Evolutionary conservation across 2,797 vertebrate species (phyloP).

Genomic region (Agapornis canus): DNA sequence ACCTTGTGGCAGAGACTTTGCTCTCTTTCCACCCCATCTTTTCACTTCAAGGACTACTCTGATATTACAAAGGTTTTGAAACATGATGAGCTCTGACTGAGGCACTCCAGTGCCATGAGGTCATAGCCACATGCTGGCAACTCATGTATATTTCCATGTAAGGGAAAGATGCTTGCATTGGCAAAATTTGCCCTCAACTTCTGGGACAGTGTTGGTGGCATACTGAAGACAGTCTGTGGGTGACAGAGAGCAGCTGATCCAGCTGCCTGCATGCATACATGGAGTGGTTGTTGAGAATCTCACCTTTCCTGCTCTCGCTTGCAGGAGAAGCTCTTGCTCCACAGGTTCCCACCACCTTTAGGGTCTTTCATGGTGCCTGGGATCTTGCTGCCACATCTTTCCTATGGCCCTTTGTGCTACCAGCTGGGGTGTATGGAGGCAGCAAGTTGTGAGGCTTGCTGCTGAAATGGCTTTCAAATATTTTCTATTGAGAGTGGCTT

Average conservation of each 20-base stretch:
- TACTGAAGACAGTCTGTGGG: neutral
- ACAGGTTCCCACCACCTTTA: neutral
- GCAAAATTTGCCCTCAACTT: neutral
- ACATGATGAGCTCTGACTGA: fast-evolving
- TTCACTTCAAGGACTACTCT: neutral
- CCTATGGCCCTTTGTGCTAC: neutral
- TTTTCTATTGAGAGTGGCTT: neutral
- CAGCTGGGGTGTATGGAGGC: too few species aligned
- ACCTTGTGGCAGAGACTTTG: neutral
- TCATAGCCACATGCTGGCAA: neutral
- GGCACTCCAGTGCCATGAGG: too few species aligned
- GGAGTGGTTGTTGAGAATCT: neutral
- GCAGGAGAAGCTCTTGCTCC: neutral
- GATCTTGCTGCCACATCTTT: neutral
- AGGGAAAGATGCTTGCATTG: neutral
- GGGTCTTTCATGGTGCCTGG: fast-evolving
- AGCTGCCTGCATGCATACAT: fast-evolving
- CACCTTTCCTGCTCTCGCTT: neutral
- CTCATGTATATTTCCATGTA: neutral
- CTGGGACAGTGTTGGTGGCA: neutral
- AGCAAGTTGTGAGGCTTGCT: neutral
- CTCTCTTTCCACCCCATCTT: neutral
- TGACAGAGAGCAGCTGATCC: neutral
- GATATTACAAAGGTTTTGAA: neutral
- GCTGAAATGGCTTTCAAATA: neutral